phyloP scores from a whole-genome alignment of 2,888 invertebrate species.

The Stenodera caucasica region DNA sequence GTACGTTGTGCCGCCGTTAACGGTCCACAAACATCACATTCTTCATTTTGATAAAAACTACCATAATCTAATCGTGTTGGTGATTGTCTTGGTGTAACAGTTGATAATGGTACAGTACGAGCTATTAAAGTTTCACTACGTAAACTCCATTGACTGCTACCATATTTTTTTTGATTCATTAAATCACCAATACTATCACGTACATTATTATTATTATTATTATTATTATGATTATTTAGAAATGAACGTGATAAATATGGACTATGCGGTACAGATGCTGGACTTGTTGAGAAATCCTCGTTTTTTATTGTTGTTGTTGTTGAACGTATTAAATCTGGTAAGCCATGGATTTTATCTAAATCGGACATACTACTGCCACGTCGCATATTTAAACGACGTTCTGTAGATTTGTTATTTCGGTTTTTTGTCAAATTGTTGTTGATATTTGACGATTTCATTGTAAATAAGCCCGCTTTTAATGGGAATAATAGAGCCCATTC shows the following conservation, averaged over 20 bases:
- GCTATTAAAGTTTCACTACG: slow-evolving; percentile 74
- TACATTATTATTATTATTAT: slow-evolving; percentile 45
- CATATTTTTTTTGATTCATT: slow-evolving; percentile 75
- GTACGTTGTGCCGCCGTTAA: slow-evolving; percentile 71
- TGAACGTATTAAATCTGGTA: slow-evolving; percentile 59
- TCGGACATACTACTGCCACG: slow-evolving; percentile 75
- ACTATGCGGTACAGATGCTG: slow-evolving; percentile 59
- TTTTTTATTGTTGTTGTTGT: slow-evolving; percentile 54
- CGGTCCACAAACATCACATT: slow-evolving; percentile 59
- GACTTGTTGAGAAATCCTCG: slow-evolving; percentile 54
- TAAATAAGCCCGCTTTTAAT: slow-evolving; percentile 60
- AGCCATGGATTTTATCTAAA: slow-evolving; percentile 63
- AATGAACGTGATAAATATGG: slow-evolving; percentile 58
- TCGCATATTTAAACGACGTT: slow-evolving; percentile 60
- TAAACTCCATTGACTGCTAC: slow-evolving; percentile 71
- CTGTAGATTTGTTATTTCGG: too few species aligned
- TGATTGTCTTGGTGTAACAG: slow-evolving; percentile 64
- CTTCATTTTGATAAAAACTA: slow-evolving; percentile 34
- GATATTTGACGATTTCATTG: slow-evolving; percentile 59
- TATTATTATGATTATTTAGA: too few species aligned
- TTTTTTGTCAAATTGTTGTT: slow-evolving; percentile 28
- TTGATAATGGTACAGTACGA: slow-evolving; percentile 71
- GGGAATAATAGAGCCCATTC: slow-evolving; percentile 64
- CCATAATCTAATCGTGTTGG: slow-evolving; percentile 52
- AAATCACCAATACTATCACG: slow-evolving; percentile 67